These are phyloP conservation scores for Xestia rhomboidea DNA, from an alignment of 2,888 invertebrate species.

Conservation along the genomic window DNA sequence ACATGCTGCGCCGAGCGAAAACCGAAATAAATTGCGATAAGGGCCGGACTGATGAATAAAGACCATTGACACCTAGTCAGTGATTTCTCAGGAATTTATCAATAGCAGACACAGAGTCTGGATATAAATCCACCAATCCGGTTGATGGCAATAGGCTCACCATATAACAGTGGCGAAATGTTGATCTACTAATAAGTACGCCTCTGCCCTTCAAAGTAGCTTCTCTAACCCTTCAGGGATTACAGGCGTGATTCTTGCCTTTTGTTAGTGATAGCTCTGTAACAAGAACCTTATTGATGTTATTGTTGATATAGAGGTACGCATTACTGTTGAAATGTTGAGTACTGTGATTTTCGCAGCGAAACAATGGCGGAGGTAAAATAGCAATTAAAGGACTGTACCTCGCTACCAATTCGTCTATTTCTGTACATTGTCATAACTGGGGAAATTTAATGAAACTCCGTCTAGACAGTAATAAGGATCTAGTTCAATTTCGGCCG, in stretches of 20 bases:
- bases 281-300: no score
- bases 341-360: not conserved
- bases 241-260: not conserved
- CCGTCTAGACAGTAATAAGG: constrained; percentile 57
- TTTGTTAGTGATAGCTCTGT: not conserved
- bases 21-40: not conserved
- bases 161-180: not conserved
- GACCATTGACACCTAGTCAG: no score
- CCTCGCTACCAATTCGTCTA: constrained; percentile 25
- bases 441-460: constrained; percentile 52
- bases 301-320: no score
- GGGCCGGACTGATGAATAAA: not conserved
- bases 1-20: not conserved
- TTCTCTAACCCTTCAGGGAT: not conserved
- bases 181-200: not conserved
- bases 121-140: not conserved
- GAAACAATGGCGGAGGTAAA: not conserved
- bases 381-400: not conserved
- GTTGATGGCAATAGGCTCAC: not conserved
- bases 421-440: constrained; percentile 50
- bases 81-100: not conserved
- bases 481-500: constrained; percentile 37
- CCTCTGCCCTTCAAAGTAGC: no score
- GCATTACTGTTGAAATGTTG: no score
- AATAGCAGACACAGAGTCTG: not conserved